These are phyloP conservation scores for Yasuhikotakia modesta DNA, from an alignment of 2,797 vertebrate genomes.

Conservation along the genomic window DNA sequence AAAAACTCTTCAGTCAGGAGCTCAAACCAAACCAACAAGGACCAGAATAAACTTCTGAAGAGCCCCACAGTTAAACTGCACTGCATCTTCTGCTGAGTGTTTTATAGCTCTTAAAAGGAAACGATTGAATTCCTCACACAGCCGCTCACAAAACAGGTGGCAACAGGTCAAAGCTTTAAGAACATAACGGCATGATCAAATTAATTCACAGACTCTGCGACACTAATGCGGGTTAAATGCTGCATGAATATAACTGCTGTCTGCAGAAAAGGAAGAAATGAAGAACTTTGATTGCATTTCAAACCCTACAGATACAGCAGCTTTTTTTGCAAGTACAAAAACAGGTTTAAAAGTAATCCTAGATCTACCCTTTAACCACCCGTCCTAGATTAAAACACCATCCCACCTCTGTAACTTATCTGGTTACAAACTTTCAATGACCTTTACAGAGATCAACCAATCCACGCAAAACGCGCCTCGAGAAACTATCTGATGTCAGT, in stretches of 20 bases:
- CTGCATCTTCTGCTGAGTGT: too few relatives aligned
- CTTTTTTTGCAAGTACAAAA: slow-evolving; percentile 19
- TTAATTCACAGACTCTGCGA: too few relatives aligned
- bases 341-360: slow-evolving; percentile 46
- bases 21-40: background rate
- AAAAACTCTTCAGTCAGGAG: background rate
- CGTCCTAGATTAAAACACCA: slow-evolving; percentile 41
- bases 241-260: background rate
- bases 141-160: too few relatives aligned
- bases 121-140: too few relatives aligned
- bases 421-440: slow-evolving; percentile 48
- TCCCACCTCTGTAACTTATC: slow-evolving; percentile 51
- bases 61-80: too few relatives aligned
- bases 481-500: slow-evolving; percentile 13
- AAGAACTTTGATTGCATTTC: slow-evolving; percentile 38
- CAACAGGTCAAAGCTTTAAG: too few relatives aligned
- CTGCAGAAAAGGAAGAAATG: background rate
- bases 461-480: slow-evolving; percentile 15
- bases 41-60: too few relatives aligned
- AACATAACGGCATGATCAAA: too few relatives aligned
- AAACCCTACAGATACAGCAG: slow-evolving; percentile 37
- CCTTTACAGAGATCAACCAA: slow-evolving; percentile 47
- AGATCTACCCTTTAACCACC: slow-evolving; percentile 45
- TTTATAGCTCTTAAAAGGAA: too few relatives aligned
- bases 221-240: too few relatives aligned